Base-by-base conservation (phyloP, 2,888 invertebrate genomes). In the Augochlorella aurata region DNA sequence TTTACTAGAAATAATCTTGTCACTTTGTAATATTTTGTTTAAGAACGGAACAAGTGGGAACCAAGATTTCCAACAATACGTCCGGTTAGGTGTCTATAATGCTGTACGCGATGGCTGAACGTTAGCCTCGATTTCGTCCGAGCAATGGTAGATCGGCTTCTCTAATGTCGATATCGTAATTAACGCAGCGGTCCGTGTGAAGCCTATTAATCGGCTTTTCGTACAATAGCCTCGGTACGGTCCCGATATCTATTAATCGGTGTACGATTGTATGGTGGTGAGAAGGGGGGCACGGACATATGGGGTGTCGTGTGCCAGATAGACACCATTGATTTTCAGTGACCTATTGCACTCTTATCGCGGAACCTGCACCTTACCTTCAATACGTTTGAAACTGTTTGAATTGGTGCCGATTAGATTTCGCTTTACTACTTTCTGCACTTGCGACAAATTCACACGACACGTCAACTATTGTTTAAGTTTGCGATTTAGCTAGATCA, bases 141-240 rank as follows among this genome's bases (percentile, higher is more conserved):
- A 12, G 7, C 29, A 68, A 9, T 58, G 45, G 24, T 71, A 71
- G 74, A 74, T 81, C 58, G 45, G 74, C 38, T 61, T 70, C 58
- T 66, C 50, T 38, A 47, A 67, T 70, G 70, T 67, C 70, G 66
- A 79, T 81, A 67, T 45, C 50, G n/a, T 74, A 81, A 81, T 81
- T 79, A 81, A 81, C 70, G 74, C 63, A 44, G 10, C 38, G 45
- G 38, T 7, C 38, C 24, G n/a, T 52, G 45, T 14, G 45, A 21
- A 50, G 74, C 49, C 79, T 67, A 74, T 79, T 81, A 79, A 81
- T 81, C 81, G 80, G 81, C 81, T 81, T 81, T 81, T 71, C 81
- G 38, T 29, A 79, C 74, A 79, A 79, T 79, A 29, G 70, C 7
- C 70, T 52, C 9, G 70, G 52, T 18, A 66, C 38, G 38, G 38